These are phyloP conservation scores for Crotalus viridis DNA, from an alignment of 2,113 vertebrate species.

Conservation along the genomic window DNA sequence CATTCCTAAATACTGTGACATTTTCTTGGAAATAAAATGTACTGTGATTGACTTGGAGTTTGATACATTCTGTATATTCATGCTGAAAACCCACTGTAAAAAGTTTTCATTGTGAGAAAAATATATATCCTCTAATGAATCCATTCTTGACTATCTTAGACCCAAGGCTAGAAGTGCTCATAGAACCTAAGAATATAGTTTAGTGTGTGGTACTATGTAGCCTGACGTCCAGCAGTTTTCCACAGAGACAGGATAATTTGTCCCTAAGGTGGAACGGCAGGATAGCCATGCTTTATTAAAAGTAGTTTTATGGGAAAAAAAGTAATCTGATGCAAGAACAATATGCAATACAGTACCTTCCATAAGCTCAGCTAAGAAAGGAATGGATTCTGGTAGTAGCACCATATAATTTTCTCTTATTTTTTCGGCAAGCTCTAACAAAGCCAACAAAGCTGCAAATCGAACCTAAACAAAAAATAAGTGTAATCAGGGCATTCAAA, in stretches of 20 bases:
- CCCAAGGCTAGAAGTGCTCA: neutral
- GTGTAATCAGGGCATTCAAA: neutral
- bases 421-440: constrained; percentile 84
- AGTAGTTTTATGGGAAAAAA: neutral
- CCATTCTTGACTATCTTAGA: neutral
- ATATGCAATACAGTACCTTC: constrained; percentile 81
- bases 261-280: neutral
- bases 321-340: neutral
- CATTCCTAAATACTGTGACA: neutral
- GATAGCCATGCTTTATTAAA: neutral
- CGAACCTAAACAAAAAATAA: constrained; percentile 77
- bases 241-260: neutral
- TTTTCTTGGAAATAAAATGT: neutral
- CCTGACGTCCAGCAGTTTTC: neutral
- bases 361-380: constrained; percentile 96
- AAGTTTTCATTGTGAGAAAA: neutral
- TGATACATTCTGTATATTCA: neutral
- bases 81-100: neutral
- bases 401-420: constrained; percentile 92
- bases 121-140: neutral
- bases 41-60: neutral
- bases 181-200: neutral
- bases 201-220: neutral
- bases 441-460: constrained; percentile 84
- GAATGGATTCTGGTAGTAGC: constrained; percentile 91